These are phyloP conservation scores for Picathartes gymnocephalus DNA, from an alignment of 2,113 vertebrate genomes.

Conservation along the genomic window DNA sequence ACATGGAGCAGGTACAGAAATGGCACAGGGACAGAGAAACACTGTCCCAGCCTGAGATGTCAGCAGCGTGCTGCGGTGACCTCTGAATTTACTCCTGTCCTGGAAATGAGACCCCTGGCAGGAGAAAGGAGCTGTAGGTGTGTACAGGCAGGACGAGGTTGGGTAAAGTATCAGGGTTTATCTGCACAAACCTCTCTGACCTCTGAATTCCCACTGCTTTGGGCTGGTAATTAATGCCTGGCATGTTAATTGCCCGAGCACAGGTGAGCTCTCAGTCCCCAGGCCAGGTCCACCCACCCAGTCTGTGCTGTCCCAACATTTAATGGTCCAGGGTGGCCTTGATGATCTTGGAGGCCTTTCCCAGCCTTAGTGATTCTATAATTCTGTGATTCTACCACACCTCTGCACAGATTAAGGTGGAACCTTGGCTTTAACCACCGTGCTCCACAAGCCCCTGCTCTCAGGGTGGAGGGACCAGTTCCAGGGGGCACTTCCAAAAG, in stretches of 20 bases:
- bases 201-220: neutral
- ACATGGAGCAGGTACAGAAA: neutral
- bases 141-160: neutral
- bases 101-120: neutral
- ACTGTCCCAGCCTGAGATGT: rapidly evolving
- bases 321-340: rapidly evolving
- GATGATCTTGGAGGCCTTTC: neutral
- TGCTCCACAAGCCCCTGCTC: neutral
- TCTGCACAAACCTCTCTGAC: neutral
- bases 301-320: rapidly evolving
- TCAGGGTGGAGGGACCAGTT: neutral
- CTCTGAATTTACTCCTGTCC: neutral
- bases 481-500: neutral
- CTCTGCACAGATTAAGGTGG: neutral
- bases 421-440: neutral
- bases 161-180: neutral
- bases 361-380: neutral
- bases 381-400: neutral
- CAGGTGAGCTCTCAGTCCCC: neutral
- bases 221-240: neutral
- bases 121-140: neutral
- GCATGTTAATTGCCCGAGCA: neutral
- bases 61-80: neutral
- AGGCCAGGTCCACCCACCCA: rapidly evolving
- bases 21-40: neutral